Evolutionary conservation across 2,888 invertebrate genomes (phyloP), one percentile per base, ranked within the genome.

Genomic region (Eristalis tenax): DNA sequence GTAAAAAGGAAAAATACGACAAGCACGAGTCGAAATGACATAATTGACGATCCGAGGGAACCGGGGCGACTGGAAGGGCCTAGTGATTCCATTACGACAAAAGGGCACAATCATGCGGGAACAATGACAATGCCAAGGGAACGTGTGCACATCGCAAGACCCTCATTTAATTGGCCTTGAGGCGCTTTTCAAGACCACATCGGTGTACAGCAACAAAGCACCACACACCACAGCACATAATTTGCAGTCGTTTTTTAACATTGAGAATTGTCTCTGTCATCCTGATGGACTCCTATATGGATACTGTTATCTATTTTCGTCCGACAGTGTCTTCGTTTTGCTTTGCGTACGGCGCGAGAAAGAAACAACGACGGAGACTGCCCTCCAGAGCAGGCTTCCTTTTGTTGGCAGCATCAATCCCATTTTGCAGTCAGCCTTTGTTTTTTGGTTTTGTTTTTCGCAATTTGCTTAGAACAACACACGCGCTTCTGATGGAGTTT

Each of bases 161-260:
- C 71, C 63, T 83, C 71, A 79, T 78, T 79, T 83, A 83, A 83
- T 87, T 87, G 86, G 86, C 86, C 83, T 87, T 87, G 86, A 79
- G 79, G 86, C 78, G 71, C 64, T 66, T 40, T 43, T 40, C 23
- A 81, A 38, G 38, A 75, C 71, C 35, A 61, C 18, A 70, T 56
- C 61, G 69, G 63, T 71, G 59, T 76, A 23, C 65, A 57, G 61
- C 40, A 73, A 40, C 28, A 74, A 22, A 61, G 66, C 38, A 57
- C 43, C 13, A 70, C 32, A 63, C 15, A 32, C 26, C 4, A 26
- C 38, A 63, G 59, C n/a, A 70, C 32, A 50, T 10, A 63, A 63
- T 28, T 38, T 32, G 66, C 35, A n/a, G 38, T 66, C 61, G 38
- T 68, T 68, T 74, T n/a, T 73, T 13, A 26, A 26, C 18, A 43